Evolutionary conservation across 2,797 vertebrate species (phyloP).

Genomic region (Sciurus vulgaris): DNA sequence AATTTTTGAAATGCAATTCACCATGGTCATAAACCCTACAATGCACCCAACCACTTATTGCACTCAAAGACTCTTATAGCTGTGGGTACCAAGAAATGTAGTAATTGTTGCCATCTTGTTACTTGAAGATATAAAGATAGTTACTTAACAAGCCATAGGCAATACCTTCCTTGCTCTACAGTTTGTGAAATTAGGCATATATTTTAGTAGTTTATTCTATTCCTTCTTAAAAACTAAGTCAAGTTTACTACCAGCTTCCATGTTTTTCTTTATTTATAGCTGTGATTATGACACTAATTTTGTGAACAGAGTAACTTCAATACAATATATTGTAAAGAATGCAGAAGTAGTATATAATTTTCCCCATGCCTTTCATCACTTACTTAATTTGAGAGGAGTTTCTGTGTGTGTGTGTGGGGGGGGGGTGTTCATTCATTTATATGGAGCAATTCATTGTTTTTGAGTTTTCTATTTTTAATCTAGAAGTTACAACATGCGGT

Average conservation of each 20-base stretch:
- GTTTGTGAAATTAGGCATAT: not conserved
- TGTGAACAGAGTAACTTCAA: constrained; percentile 7
- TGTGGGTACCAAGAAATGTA: not conserved
- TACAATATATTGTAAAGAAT: not conserved
- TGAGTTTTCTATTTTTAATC: not conserved
- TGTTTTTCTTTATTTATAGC: not conserved
- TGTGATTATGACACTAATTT: not conserved
- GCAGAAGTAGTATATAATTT: not conserved
- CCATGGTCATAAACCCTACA: not conserved
- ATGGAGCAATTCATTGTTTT: not conserved
- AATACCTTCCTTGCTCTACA: not conserved
- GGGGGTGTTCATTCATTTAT: not conserved
- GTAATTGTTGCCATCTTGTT: not conserved
- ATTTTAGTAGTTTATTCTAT: not conserved
- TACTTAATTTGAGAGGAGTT: not conserved
- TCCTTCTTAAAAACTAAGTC: not conserved
- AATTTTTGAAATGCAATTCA: not conserved
- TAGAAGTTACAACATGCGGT: not conserved
- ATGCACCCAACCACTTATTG: not conserved
- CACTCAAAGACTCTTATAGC: not conserved
- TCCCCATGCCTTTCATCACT: not conserved
- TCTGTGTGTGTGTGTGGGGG: not conserved
- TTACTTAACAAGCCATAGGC: not conserved
- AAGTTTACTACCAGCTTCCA: not conserved
- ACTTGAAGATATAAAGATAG: not conserved